A percentile compares a stretch with the other conserved stretches of the same genome.
phyloP scores from a whole-genome alignment of 1,140 invertebrate species.

The Drosophila busckii region DNA sequence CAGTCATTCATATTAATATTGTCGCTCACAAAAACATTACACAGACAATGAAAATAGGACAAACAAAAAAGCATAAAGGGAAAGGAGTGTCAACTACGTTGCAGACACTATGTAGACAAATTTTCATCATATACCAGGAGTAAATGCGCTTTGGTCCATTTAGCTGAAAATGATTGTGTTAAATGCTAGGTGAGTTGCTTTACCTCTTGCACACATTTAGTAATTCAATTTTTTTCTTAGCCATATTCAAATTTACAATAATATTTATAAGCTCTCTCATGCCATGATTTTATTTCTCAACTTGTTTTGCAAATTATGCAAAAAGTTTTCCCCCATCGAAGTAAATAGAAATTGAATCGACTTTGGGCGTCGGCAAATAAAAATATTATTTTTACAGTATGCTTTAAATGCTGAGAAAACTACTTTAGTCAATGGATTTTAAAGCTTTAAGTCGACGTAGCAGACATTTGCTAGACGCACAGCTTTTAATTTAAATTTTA shows the following conservation, averaged over 20 bases:
- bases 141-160: no score
- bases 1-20: constrained; percentile 71
- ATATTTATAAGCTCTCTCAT: neutral
- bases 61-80: constrained; percentile 11
- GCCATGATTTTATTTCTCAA: constrained; percentile 39
- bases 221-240: constrained; percentile 12
- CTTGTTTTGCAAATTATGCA: constrained; percentile 49
- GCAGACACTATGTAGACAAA: constrained; percentile 16
- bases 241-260: constrained; percentile 25
- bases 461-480: no score
- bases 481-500: no score
- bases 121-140: no score
- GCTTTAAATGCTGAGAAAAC: no score
- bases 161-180: neutral
- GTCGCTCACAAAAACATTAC: constrained; percentile 30
- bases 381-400: no score
- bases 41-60: neutral
- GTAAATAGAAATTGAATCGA: neutral
- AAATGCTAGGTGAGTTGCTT: no score
- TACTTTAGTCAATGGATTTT: no score
- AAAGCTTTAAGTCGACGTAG: no score
- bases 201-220: constrained; percentile 8
- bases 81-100: constrained; percentile 23
- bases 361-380: no score
- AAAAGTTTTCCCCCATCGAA: constrained; percentile 7